Evolutionary conservation across 2,888 invertebrate genomes (phyloP).

Genomic region (Ptychoptera contaminata): DNA sequence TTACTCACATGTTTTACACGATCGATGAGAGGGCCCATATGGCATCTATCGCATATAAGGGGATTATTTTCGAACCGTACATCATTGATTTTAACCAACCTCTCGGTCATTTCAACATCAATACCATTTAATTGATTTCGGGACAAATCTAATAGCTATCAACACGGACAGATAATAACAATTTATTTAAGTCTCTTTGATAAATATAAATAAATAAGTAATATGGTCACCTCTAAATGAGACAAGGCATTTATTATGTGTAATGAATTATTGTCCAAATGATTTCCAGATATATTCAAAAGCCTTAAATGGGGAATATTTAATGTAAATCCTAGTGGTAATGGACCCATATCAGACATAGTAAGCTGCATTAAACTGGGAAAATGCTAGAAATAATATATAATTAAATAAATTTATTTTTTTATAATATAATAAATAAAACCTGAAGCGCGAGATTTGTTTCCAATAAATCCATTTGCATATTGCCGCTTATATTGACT

Average conservation of each 20-base stretch:
- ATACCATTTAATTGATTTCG: conserved; percentile 49
- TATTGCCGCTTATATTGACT: conserved; percentile 54
- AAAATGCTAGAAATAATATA: too few relatives aligned
- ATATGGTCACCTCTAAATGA: conserved; percentile 25
- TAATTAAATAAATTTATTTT: too few relatives aligned
- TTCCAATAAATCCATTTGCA: conserved; percentile 27
- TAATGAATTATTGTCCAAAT: conserved; percentile 34
- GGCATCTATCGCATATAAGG: conserved; percentile 30
- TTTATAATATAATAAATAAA: too few relatives aligned
- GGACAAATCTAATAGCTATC: conserved; percentile 55
- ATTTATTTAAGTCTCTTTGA: conserved; percentile 7
- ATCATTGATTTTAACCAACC: conserved; percentile 28
- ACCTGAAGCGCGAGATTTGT: conserved; percentile 29
- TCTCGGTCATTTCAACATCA: conserved; percentile 26
- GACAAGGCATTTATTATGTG: conserved; percentile 29
- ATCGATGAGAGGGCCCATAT: conserved; percentile 31
- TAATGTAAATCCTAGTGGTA: conserved; percentile 27
- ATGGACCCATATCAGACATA: conserved; percentile 29
- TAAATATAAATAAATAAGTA: not conserved
- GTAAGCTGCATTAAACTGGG: conserved; percentile 7
- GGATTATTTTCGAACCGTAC: conserved; percentile 31
- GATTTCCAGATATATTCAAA: conserved; percentile 60
- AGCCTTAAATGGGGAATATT: conserved; percentile 37
- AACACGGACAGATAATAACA: conserved; percentile 27
- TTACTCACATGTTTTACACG: conserved; percentile 28